phyloP scores from a whole-genome alignment of 2,888 invertebrate species.

The Orthosia gothica region DNA sequence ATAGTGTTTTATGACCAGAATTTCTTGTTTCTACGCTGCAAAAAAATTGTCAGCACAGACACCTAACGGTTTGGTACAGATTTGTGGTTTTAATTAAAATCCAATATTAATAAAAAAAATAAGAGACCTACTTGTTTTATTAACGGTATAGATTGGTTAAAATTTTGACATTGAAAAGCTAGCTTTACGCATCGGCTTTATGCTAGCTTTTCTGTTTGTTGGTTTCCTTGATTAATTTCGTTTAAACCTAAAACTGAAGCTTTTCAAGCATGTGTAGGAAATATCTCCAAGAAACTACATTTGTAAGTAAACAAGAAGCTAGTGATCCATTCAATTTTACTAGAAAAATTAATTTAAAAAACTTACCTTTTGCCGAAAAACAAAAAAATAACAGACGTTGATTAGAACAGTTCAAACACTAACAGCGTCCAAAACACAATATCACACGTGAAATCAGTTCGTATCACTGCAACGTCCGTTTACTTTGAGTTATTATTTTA shows the following conservation, averaged over 20 bases:
- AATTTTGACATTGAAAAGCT: not conserved
- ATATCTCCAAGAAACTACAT: not conserved
- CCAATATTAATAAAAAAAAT: slow-evolving; percentile 5
- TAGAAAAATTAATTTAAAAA: slow-evolving; percentile 37
- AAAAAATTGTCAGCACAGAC: slow-evolving; percentile 45
- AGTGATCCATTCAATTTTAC: slow-evolving; percentile 30
- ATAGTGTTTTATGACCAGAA: slow-evolving; percentile 52
- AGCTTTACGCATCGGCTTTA: too few species aligned
- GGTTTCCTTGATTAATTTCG: not conserved
- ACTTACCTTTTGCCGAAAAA: slow-evolving; percentile 64
- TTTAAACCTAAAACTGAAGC: not conserved
- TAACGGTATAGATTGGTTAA: not conserved
- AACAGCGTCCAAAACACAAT: slow-evolving; percentile 67
- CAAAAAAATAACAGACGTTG: slow-evolving; percentile 38
- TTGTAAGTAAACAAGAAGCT: slow-evolving; percentile 4
- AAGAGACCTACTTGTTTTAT: not conserved
- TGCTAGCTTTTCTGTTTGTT: not conserved
- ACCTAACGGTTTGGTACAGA: slow-evolving; percentile 61
- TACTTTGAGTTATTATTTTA: slow-evolving; percentile 81
- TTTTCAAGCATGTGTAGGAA: not conserved
- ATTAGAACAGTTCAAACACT: slow-evolving; percentile 60
- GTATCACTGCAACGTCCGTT: slow-evolving; percentile 76
- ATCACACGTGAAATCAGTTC: slow-evolving; percentile 77
- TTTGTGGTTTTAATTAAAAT: slow-evolving; percentile 21
- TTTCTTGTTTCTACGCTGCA: slow-evolving; percentile 57